phyloP scores from a whole-genome alignment of 1,140 invertebrate genomes.

The Harpegnathos saltator region DNA sequence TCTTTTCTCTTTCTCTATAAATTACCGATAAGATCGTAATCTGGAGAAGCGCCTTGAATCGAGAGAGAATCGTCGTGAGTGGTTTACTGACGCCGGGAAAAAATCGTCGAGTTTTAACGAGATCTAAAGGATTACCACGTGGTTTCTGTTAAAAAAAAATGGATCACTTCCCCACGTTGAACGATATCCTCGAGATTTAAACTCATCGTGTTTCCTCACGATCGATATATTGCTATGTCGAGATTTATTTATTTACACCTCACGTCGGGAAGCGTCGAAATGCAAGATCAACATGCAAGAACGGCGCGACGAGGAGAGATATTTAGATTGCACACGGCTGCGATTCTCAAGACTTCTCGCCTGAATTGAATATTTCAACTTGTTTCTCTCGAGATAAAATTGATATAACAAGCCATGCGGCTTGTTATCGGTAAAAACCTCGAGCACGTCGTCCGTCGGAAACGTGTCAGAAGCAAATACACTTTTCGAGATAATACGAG shows the following conservation, averaged over 20 bases:
- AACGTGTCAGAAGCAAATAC: slow-evolving; percentile 1
- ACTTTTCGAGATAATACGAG: not conserved
- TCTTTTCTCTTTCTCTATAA: too few species aligned
- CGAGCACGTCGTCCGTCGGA: not conserved
- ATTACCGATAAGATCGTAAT: slow-evolving; percentile 1
- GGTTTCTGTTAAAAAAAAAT: not conserved
- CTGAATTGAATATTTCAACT: slow-evolving; percentile 19
- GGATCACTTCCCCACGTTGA: not conserved
- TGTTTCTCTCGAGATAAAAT: slow-evolving; percentile 12
- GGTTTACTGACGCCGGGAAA: slow-evolving; percentile 2
- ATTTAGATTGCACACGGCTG: not conserved
- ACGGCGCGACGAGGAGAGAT: not conserved
- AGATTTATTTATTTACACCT: not conserved
- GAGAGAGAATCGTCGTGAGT: too few species aligned
- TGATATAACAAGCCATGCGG: not conserved
- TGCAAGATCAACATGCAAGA: not conserved
- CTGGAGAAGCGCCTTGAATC: too few species aligned
- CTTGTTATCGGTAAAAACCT: slow-evolving; percentile 1
- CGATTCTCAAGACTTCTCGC: not conserved
- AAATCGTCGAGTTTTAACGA: slow-evolving; percentile 25
- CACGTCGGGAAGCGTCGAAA: not conserved
- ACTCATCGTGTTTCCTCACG: not conserved
- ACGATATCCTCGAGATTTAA: slow-evolving; percentile 1
- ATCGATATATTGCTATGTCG: not conserved
- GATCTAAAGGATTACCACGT: slow-evolving; percentile 9